Evolutionary conservation across 2,113 vertebrate genomes (phyloP), one percentile per base, ranked within the genome.

Genomic region (Gymnobelideus leadbeateri): DNA sequence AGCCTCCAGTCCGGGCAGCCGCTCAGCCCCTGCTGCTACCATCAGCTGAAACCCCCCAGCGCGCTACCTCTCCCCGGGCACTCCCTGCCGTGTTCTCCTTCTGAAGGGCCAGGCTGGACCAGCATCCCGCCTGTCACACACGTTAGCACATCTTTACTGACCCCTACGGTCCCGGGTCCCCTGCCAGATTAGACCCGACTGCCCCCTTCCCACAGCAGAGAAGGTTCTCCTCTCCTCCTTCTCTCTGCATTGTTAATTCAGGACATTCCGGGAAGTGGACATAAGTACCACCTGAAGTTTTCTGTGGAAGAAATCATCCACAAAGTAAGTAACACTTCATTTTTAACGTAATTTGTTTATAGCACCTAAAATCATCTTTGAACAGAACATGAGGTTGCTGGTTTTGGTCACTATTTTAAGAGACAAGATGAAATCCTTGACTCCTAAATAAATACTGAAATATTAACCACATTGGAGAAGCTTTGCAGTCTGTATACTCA

Each of bases 281-380:
- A 96, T 95, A 99, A 99, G 96, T 99, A 99, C 94, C 94, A 96
- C 0, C 98, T 99, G 96, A 98, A 99, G 55, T 91, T 99, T 96
- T 97, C 98, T n/a, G 97, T 99, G 94, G 98, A 99, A 97, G 99
- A 99, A 50, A 50, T 94, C 19, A 96, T 98, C 53, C 98, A 98
- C 55, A 98, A 99, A 51, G 99, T 99, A 98, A 98, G 99, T 98
- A 91, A 47, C 93, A 28, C 3, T 91, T 91, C 91, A 52, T 96
- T 95, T 49, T 92, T 77, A 95, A 43, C 61, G 91, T n/a, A 92
- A 91, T 49, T 84, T 51, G 26, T 91, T 89, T 95, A 49, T 91
- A 55, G 90, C 92, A 95, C 46, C 93, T 28, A 37, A 89, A 28
- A 55, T 89, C 28, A 68, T 47, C 37, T 93, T 92, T 90, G 51